A percentile compares a stretch with the other conserved stretches of the same genome.
phyloP scores from a whole-genome alignment of 2,888 invertebrate species.

The Patella ulyssiponensis region DNA sequence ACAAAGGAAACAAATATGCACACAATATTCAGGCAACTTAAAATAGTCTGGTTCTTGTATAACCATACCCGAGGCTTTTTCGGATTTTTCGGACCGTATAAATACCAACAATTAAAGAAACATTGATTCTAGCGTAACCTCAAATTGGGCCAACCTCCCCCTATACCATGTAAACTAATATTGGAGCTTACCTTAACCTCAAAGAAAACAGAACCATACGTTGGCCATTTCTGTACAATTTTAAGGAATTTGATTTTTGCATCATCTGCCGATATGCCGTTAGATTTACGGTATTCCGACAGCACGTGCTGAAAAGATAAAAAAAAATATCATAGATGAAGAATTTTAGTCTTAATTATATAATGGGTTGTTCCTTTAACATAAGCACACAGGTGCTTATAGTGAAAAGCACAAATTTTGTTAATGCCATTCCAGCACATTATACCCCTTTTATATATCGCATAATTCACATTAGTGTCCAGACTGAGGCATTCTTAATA shows the following conservation, averaged over 20 bases:
- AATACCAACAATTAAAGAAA: too few relatives aligned
- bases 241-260: conserved; percentile 54
- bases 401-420: neutral
- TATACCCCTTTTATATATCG: too few relatives aligned
- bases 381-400: neutral
- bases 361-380: neutral
- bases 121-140: too few relatives aligned
- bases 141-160: too few relatives aligned
- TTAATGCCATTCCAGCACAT: too few relatives aligned
- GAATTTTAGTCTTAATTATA: neutral
- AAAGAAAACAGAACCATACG: conserved; percentile 65
- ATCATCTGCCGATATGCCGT: conserved; percentile 48
- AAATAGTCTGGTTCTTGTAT: too few relatives aligned
- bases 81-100: too few relatives aligned
- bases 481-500: too few relatives aligned
- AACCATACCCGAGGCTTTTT: too few relatives aligned
- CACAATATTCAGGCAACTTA: too few relatives aligned
- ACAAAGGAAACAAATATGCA: too few relatives aligned
- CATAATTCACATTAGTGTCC: too few relatives aligned
- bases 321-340: neutral
- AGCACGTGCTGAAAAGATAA: conserved; percentile 40
- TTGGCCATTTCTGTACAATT: conserved; percentile 46
- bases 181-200: conserved; percentile 57
- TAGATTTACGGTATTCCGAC: conserved; percentile 32
- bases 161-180: neutral